Evolutionary conservation across 2,113 vertebrate species (phyloP), one percentile per base, ranked within the genome.

Genomic region (Gila orcuttii): DNA sequence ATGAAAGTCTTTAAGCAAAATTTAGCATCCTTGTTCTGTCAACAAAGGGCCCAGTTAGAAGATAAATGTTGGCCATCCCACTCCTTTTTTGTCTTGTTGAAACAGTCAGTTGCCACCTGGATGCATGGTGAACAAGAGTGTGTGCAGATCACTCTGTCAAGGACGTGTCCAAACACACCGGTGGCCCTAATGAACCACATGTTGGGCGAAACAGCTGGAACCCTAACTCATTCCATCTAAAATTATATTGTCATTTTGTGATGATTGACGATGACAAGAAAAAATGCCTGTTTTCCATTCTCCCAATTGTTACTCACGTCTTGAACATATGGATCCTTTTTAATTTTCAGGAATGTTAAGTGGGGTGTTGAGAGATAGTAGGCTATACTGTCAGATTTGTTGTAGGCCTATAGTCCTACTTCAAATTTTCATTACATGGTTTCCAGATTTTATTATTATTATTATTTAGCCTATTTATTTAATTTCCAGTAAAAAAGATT

Each of bases 21-120:
- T 3, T 79, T 6, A 42, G 33, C 21, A n/a, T 11, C 50, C 23
- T 9, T 45, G 42, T 47, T 21, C 33, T 23, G 36, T 45, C 4
- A 78, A 57, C 3, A 10, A 57, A 21, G 10, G 36, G 55, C 11
- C 23, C 57, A 79, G 78, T 77, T 62, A 25, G 15, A n/a, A 21
- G 78, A 19, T 80, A 42, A 17, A 28, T 62, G 57, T 39, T 7
- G 11, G 78, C 15, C 59, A 64, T 80, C n/a, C 45, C n/a, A 80
- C n/a, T 66, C 60, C 23, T 81, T 60, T 81, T 81, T 10, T 81
- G 79, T 64, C 57, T 39, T 42, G 77, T 62, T 79, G 31, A 47
- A 80, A 62, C 1, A 10, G 39, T 23, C 7, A 13, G 8, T 31
- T 80, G 36, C 59, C 59, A 81, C 13, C 79, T 66, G 79, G 79